A percentile compares a stretch with the other conserved stretches of the same genome.
phyloP scores from a whole-genome alignment of 2,888 invertebrate genomes.

The Elegia similella region DNA sequence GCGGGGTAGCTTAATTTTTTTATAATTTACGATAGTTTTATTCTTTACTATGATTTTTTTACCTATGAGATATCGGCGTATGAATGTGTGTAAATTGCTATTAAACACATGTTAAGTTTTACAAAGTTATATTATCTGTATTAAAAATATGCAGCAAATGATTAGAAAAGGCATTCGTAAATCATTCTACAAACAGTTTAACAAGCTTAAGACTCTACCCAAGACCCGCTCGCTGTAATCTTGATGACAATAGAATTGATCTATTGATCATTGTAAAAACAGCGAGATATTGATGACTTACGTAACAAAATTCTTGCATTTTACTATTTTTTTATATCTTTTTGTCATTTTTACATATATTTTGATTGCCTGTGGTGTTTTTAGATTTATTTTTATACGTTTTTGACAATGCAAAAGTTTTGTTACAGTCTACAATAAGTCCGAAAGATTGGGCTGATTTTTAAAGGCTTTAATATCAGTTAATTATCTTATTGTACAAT shows the following conservation, averaged over 20 bases:
- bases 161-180: conserved; percentile 68
- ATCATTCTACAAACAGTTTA: conserved; percentile 41
- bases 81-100: background rate
- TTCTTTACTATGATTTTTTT: too few relatives aligned
- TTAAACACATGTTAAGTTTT: background rate
- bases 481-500: conserved; percentile 35
- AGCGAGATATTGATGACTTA: conserved; percentile 49
- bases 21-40: too few relatives aligned
- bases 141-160: conserved; percentile 48
- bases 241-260: conserved; percentile 53
- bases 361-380: background rate
- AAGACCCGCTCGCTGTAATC: conserved; percentile 64
- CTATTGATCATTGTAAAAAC: conserved; percentile 59
- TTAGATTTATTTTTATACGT: background rate
- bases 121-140: background rate
- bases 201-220: conserved; percentile 49
- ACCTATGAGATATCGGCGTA: background rate
- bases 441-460: conserved; percentile 27
- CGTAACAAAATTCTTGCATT: conserved; percentile 45
- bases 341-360: background rate
- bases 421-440: conserved; percentile 34
- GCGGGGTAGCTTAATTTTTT: too few relatives aligned
- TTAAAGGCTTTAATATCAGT: conserved; percentile 34
- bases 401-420: conserved; percentile 40
- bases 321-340: background rate